phyloP scores from a whole-genome alignment of 2,888 invertebrate genomes.

The Euzophera pinguis region DNA sequence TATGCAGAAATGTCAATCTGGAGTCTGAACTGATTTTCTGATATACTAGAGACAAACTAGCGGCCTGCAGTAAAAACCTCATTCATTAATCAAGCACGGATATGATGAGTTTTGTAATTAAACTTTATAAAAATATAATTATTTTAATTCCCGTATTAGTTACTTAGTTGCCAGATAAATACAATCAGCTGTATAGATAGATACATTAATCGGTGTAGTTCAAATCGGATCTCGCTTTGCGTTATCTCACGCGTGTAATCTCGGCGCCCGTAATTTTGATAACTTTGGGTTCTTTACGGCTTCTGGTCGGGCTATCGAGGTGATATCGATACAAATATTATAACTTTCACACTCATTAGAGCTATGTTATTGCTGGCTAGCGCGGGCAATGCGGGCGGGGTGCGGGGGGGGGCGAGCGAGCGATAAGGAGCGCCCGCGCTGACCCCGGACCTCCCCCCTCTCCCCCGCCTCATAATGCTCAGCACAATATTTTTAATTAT shows the following conservation, averaged over 20 bases:
- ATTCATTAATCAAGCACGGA: no score
- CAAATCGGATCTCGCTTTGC: neutral
- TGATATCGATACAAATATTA: constrained; percentile 6
- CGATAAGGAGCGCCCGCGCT: constrained; percentile 53
- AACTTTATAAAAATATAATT: no score
- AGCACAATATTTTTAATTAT: constrained; percentile 7
- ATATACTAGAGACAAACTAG: no score
- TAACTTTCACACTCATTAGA: constrained; percentile 11
- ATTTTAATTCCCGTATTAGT: no score
- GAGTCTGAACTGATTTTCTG: no score
- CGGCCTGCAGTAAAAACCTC: no score
- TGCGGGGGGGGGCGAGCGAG: constrained; percentile 22
- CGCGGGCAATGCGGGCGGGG: constrained; percentile 19
- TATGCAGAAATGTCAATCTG: no score
- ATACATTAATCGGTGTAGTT: neutral
- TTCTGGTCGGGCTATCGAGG: neutral
- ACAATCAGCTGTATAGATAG: neutral
- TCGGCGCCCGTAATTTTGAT: neutral
- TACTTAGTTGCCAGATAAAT: no score
- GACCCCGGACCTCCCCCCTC: constrained; percentile 42
- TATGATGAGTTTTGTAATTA: no score
- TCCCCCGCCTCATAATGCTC: constrained; percentile 15
- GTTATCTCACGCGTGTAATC: neutral
- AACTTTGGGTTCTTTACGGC: neutral
- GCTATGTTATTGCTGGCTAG: constrained; percentile 17